Evolutionary conservation across 2,113 vertebrate genomes (phyloP), one percentile per base, ranked within the genome.

Genomic region (Corythornis cristatus): DNA sequence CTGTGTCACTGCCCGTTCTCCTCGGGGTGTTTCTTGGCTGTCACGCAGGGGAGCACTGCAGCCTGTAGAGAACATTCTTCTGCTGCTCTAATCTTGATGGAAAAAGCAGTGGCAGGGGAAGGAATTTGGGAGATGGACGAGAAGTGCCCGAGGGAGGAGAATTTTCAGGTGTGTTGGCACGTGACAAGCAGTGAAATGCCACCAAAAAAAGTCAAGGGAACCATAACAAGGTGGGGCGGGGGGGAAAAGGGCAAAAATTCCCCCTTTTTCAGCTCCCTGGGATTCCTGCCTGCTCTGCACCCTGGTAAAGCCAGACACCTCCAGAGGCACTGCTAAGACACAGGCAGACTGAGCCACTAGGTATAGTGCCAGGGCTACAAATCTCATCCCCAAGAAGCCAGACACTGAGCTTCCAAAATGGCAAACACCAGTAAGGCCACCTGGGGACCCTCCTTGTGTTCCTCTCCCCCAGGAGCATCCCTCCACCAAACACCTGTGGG

Each of bases 41-140:
- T 95, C 87, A 95, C 1, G 60, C 91, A 93, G 65, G 50, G 68
- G 85, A 96, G 95, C 91, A 89, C 85, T 43, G 37, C 35, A 77
- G 57, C 23, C 79, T 89, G 88, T 71, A 81, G 15, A 96, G 93
- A 93, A 96, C 93, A 93, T 95, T 93, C 90, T 71, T 96, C 74
- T 78, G 46, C 53, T 57, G 57, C 57, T 81, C 33, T 93, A 96
- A 96, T 93, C 96, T 96, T 88, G 95, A 96, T 95, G 93, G 79
- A 92, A 92, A 93, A 89, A 1, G 7, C 23, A 33, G 51, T 89
- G 65, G 86, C 81, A 68, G 87, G 89, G 35, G 84, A 94, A 91
- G 43, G 82, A 92, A 93, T 92, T 91, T 40, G 26, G 50, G 64
- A 85, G 78, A 91, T 0, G 51, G 58, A 46, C 73, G 75, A 88